Base-by-base conservation (phyloP, 53 echinoderm and acorn worm species). In the Zoroaster sp. region DNA sequence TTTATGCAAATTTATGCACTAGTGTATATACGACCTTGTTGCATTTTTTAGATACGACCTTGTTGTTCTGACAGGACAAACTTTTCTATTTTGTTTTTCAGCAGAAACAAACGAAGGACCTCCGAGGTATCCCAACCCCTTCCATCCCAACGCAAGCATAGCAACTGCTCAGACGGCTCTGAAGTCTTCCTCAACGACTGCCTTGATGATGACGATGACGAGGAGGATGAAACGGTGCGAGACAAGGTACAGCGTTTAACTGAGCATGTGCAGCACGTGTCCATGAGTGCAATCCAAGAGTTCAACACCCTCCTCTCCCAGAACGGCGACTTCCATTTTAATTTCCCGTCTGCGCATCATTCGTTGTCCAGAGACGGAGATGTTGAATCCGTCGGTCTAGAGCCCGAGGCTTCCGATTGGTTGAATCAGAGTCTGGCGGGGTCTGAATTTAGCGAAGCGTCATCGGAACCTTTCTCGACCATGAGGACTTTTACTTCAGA, bases 221-320 rank as follows among this genome's bases (percentile, higher is more conserved):
- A 73, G 0, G 73, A 72, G 0, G 88, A 89, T 8, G 89, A 76
- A 18, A 69, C 66, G 25, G 18, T 73, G 1, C 59, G 69, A 0
- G 89, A 83, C 32, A 74, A 92, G 52, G 94, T 92, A 42, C 94
- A 90, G 28, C 72, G 89, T 17, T 51, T 96, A 13, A 86, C 77
- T 12, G 89, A 93, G 33, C 96, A 96, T 46, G 89, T 96, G 40
- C 94, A 96, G 69, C 76, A 83, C 23, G 66, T 96, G 51, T 91
- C 96, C n/a, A 89, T 93, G 74, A 92, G 87, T 11, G 92, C 94
- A 15, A 87, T 96, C 18, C 91, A 92, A 66, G 94, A 96, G 69
- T 83, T 94, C 34, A 88, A 86, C 83, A 93, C 90, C 1, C 33
- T 89, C 43, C 65, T 89, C 18, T 81, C 90, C 0, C 81, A 72